These are phyloP conservation scores for Chaetops frenatus DNA, from an alignment of 2,113 vertebrate genomes.

Conservation along the genomic window DNA sequence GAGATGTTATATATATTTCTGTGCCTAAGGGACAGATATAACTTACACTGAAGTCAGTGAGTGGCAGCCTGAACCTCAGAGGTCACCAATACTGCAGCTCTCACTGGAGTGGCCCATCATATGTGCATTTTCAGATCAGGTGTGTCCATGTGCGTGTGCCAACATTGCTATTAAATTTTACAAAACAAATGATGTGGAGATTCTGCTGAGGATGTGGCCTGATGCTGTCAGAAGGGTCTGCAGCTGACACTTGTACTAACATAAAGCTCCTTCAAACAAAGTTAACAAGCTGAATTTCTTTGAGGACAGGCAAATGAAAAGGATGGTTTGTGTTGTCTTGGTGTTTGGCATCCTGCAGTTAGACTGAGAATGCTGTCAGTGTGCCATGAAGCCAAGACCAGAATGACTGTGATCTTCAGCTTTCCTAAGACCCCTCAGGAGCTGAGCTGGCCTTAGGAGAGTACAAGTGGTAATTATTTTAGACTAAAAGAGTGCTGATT, in stretches of 20 bases:
- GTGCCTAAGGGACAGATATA: not conserved
- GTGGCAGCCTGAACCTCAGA: not conserved
- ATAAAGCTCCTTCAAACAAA: not conserved
- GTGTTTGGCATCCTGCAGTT: not conserved
- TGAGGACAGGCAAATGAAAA: not conserved
- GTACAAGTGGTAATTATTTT: not conserved
- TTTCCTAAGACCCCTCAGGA: not conserved
- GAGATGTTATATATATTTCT: not conserved
- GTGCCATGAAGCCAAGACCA: not conserved
- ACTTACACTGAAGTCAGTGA: not conserved
- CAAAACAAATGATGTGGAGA: rapidly evolving
- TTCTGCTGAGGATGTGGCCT: not conserved
- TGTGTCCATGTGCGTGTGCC: rapidly evolving
- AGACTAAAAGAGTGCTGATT: not conserved
- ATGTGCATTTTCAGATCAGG: rapidly evolving
- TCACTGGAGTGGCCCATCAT: rapidly evolving
- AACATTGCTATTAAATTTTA: not conserved
- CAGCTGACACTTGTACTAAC: not conserved
- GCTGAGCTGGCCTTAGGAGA: not conserved
- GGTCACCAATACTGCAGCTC: not conserved
- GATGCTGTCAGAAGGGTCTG: not conserved
- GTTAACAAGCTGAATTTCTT: not conserved
- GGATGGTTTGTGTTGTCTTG: not conserved
- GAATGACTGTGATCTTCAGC: not conserved
- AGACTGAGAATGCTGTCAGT: not conserved